A percentile compares a stretch with the other conserved stretches of the same genome.
These are phyloP conservation scores for Tylochromis polylepis DNA, from an alignment of 2,113 vertebrate genomes.

Conservation along the genomic window DNA sequence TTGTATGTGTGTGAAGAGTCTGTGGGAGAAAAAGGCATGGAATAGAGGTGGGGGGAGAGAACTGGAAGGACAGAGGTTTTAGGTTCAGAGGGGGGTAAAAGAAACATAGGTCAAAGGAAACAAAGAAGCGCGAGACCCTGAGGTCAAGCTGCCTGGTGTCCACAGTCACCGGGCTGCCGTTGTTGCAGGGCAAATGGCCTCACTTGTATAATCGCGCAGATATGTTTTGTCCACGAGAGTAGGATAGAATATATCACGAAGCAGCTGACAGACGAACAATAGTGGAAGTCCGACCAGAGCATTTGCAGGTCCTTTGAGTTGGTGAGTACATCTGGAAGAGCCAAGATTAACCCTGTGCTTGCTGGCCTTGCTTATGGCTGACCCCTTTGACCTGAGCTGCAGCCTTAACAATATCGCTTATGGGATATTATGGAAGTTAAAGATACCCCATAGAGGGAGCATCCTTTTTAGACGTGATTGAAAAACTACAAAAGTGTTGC, in stretches of 20 bases:
- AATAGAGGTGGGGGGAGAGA: background rate
- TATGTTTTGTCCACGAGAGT: slow-evolving; percentile 67
- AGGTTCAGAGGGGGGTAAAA: slow-evolving; percentile 69
- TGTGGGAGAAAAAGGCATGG: slow-evolving; percentile 29
- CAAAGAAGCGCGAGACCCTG: slow-evolving; percentile 66
- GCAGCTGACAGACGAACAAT: slow-evolving; percentile 73
- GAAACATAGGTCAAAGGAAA: slow-evolving; percentile 68
- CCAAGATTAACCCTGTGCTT: slow-evolving; percentile 59
- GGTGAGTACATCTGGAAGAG: slow-evolving; percentile 58
- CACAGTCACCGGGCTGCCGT: slow-evolving; percentile 57
- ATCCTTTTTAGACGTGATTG: background rate
- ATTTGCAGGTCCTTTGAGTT: slow-evolving; percentile 45
- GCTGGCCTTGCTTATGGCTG: slow-evolving; percentile 16
- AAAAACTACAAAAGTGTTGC: background rate
- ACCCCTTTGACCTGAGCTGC: slow-evolving; percentile 44
- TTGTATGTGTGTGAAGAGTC: slow-evolving; percentile 62
- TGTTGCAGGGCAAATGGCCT: slow-evolving; percentile 37
- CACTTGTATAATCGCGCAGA: slow-evolving; percentile 65
- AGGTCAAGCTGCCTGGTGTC: slow-evolving; percentile 75
- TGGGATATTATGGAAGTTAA: slow-evolving; percentile 30
- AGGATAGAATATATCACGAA: slow-evolving; percentile 73
- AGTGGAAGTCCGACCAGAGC: slow-evolving; percentile 57
- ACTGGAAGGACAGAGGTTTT: slow-evolving; percentile 39
- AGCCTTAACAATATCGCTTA: slow-evolving; percentile 32
- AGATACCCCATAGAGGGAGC: background rate